Percentiles rank a stretch among this genome's conserved stretches.
These are phyloP conservation scores for Beroe ovata DNA, from an alignment of 37 sponge, comb jelly and placozoan genomes.

Conservation along the genomic window DNA sequence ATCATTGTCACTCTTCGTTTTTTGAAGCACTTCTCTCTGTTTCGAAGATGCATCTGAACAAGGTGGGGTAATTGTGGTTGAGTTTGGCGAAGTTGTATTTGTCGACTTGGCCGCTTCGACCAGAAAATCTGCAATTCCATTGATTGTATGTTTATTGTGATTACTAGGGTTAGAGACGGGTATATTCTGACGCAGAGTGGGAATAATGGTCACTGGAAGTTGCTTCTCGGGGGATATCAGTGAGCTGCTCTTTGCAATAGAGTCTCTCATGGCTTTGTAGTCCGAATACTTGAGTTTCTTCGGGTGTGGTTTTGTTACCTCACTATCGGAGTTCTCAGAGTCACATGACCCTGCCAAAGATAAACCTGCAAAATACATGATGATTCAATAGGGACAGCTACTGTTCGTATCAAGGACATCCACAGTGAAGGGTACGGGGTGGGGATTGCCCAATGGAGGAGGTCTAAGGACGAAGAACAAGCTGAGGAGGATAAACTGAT, in stretches of 20 bases:
- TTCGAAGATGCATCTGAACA: too few relatives aligned
- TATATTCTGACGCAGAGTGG: constrained; percentile 7
- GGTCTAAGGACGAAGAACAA: too few relatives aligned
- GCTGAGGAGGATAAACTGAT: too few relatives aligned
- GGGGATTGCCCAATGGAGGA: too few relatives aligned
- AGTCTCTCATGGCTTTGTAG: constrained; percentile 16
- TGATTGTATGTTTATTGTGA: constrained; percentile 13
- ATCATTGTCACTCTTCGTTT: too few relatives aligned
- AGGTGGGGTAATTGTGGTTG: too few relatives aligned
- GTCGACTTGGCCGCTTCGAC: too few relatives aligned
- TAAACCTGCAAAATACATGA: neutral
- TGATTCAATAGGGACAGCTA: too few relatives aligned
- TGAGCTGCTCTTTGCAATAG: neutral
- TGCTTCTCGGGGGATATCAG: neutral
- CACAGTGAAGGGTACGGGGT: too few relatives aligned
- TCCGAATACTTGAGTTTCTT: constrained; percentile 40
- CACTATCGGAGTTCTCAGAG: constrained; percentile 30
- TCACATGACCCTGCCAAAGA: constrained; percentile 8
- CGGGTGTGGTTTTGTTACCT: neutral
- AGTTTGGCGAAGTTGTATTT: too few relatives aligned
- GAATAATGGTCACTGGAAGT: neutral
- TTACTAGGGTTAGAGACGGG: neutral
- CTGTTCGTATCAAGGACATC: too few relatives aligned
- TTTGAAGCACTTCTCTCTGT: too few relatives aligned
- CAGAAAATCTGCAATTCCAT: constrained; percentile 1